Conservation (phyloP, 1,140 invertebrate genomes). For the Linepithema humile region DNA sequence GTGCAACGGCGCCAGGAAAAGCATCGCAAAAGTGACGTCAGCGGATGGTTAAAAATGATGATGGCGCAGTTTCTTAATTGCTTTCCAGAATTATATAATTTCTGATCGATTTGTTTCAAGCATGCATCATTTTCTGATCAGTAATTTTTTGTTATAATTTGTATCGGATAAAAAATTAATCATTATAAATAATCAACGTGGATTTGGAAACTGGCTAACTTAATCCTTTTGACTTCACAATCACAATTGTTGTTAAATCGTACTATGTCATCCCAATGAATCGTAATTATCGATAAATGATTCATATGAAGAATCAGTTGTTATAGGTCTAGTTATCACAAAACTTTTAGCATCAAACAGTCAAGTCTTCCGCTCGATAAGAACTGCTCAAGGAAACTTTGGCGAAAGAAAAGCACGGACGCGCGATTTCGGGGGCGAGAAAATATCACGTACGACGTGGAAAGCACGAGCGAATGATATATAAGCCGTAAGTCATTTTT, state of each 20-base stretch:
- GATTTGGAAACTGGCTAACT: not conserved
- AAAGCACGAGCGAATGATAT: not conserved
- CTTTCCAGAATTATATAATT: not conserved
- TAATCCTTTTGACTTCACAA: not conserved
- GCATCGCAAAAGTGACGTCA: conserved; percentile 56
- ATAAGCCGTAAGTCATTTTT: conserved; percentile 6
- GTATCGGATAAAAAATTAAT: not conserved
- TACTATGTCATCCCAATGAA: not conserved
- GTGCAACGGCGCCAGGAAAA: conserved; percentile 39
- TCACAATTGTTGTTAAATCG: not conserved
- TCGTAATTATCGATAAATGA: conserved; percentile 16
- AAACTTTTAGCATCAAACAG: not conserved
- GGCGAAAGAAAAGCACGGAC: conserved; percentile 35
- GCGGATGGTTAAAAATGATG: conserved; percentile 17
- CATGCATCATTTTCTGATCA: not conserved
- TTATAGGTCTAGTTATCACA: conserved; percentile 11
- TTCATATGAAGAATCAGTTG: conserved; percentile 10
- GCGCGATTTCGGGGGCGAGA: not conserved
- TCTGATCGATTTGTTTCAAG: not conserved
- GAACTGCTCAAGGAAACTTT: not conserved
- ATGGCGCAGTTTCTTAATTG: not conserved
- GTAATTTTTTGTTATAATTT: not conserved
- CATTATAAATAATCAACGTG: not conserved
- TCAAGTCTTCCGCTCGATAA: conserved; percentile 5
- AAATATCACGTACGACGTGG: conserved; percentile 36